A percentile compares a stretch with the other conserved stretches of the same genome.
phyloP scores from a whole-genome alignment of 2,797 vertebrate species.

The Melopsittacus undulatus region DNA sequence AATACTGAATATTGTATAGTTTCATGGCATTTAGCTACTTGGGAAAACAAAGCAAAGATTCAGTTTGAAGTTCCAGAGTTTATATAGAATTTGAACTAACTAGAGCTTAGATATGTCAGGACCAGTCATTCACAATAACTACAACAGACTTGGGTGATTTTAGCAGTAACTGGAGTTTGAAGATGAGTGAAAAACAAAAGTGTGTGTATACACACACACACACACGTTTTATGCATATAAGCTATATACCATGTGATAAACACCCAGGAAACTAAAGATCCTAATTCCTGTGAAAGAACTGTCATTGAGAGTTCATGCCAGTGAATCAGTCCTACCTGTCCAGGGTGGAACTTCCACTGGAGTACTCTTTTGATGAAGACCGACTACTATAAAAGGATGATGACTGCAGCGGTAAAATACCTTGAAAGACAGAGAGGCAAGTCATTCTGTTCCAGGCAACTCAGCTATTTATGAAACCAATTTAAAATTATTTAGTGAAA shows the following conservation, averaged over 20 bases:
- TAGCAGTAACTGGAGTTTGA: neutral
- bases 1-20: neutral
- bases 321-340: slow-evolving; percentile 84
- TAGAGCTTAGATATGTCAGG: neutral
- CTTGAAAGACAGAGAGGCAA: slow-evolving; percentile 67
- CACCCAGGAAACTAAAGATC: neutral
- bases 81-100: neutral
- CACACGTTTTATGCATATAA: neutral
- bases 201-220: neutral
- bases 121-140: neutral
- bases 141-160: neutral
- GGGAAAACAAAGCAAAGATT: neutral
- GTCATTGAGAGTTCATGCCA: neutral
- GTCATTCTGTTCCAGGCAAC: neutral
- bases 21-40: neutral
- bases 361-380: slow-evolving; percentile 87
- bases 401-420: slow-evolving; percentile 89
- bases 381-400: slow-evolving; percentile 92
- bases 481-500: neutral
- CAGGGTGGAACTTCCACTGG: slow-evolving; percentile 83
- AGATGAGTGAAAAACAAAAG: neutral
- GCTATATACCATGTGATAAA: neutral
- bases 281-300: neutral
- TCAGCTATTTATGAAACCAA: neutral
- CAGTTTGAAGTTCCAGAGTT: neutral